These are phyloP conservation scores for Itoplectis maculator DNA, from an alignment of 2,888 invertebrate genomes.

Conservation along the genomic window DNA sequence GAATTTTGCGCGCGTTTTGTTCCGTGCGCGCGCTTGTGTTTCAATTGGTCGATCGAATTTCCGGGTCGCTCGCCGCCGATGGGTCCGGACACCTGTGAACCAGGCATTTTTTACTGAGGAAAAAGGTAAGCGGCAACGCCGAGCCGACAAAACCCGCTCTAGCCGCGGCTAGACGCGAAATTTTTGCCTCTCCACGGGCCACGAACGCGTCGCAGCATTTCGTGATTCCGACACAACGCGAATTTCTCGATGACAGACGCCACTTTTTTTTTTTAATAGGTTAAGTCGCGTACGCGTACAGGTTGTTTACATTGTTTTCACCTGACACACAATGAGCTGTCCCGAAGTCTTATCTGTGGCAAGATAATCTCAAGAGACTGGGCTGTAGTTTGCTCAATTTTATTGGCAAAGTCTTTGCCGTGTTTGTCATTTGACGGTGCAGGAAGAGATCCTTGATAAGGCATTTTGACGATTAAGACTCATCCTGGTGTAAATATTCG, in stretches of 20 bases:
- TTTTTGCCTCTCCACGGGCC: neutral
- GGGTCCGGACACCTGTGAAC: constrained; percentile 66
- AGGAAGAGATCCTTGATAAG: neutral
- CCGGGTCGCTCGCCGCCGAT: constrained; percentile 31
- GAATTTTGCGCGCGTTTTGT: neutral
- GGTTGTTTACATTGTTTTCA: constrained; percentile 58
- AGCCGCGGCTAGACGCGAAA: constrained; percentile 1
- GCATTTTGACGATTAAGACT: neutral
- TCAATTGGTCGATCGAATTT: constrained; percentile 19
- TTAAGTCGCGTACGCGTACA: constrained; percentile 19
- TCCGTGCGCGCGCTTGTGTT: neutral
- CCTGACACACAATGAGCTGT: neutral
- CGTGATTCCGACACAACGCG: neutral
- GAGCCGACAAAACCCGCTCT: constrained; percentile 3
- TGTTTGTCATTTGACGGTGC: neutral
- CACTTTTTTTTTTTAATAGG: constrained; percentile 29
- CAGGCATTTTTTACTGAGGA: constrained; percentile 53
- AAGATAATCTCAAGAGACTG: neutral
- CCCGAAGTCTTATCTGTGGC: neutral
- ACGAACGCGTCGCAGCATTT: neutral
- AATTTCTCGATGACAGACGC: constrained; percentile 13
- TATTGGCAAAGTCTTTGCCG: neutral
- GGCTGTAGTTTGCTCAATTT: neutral
- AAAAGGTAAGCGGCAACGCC: constrained; percentile 46
- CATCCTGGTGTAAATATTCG: neutral